Percentiles rank a stretch among this genome's conserved stretches.
These are phyloP conservation scores for Pachliopta kotzebuea DNA, from an alignment of 2,888 invertebrate genomes.

Conservation along the genomic window DNA sequence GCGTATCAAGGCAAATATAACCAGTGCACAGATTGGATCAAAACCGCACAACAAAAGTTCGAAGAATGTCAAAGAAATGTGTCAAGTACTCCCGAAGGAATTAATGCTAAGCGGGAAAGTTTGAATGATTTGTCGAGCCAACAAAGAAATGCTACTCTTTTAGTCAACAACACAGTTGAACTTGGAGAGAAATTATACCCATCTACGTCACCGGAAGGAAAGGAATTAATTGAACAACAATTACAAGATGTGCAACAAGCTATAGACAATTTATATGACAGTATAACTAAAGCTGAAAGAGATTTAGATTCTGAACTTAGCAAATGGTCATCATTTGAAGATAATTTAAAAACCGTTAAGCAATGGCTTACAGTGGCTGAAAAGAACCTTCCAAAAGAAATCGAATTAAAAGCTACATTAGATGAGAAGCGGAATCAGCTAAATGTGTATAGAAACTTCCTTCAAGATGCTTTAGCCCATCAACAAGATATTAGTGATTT, in stretches of 20 bases:
- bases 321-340: conserved; percentile 95
- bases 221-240: conserved; percentile 91
- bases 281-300: conserved; percentile 87
- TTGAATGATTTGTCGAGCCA: conserved; percentile 88
- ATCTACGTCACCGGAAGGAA: conserved; percentile 92
- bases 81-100: conserved; percentile 84
- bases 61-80: conserved; percentile 83
- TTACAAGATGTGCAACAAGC: conserved; percentile 91
- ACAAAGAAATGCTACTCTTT: conserved; percentile 86
- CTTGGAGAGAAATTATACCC: conserved; percentile 93
- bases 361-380: conserved; percentile 90
- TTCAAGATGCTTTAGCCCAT: conserved; percentile 91
- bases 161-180: conserved; percentile 92
- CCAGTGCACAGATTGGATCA: conserved; percentile 90
- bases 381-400: conserved; percentile 86
- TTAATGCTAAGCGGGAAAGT: conserved; percentile 84
- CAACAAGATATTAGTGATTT: conserved; percentile 92
- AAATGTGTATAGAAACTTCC: conserved; percentile 88
- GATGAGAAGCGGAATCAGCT: conserved; percentile 95
- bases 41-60: conserved; percentile 86
- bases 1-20: conserved; percentile 91
- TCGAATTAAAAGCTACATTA: conserved; percentile 90
- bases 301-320: conserved; percentile 91
- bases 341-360: conserved; percentile 88
- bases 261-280: conserved; percentile 90